Conservation (phyloP, 2,113 vertebrate genomes). For the Zootoca vivipara region DNA sequence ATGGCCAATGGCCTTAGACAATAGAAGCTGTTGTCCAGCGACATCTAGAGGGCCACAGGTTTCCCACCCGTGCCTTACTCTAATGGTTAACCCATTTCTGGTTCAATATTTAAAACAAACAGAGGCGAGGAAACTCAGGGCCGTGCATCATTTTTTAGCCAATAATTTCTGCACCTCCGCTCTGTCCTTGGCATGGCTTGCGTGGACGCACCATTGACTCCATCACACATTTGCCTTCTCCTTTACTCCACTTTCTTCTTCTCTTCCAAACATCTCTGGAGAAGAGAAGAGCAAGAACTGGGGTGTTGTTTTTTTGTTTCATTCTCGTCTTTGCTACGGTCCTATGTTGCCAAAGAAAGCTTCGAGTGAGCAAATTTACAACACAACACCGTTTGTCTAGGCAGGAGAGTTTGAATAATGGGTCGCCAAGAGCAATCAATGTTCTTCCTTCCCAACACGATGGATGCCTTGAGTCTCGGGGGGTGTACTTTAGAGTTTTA, state of each 20-base stretch:
- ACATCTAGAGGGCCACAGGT: too few species aligned
- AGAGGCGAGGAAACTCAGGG: neutral
- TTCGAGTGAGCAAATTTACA: neutral
- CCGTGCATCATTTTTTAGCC: neutral
- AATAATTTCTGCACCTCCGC: neutral
- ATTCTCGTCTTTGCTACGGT: neutral
- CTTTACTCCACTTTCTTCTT: neutral
- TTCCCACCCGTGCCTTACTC: neutral
- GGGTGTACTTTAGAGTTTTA: slow-evolving; percentile 29
- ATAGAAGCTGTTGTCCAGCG: too few species aligned
- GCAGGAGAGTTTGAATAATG: neutral
- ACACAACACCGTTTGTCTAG: neutral
- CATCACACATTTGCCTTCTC: neutral
- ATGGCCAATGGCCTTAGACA: too few species aligned
- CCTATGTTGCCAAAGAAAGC: neutral
- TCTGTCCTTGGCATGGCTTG: neutral
- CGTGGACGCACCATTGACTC: neutral
- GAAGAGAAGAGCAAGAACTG: neutral
- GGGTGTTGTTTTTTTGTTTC: neutral
- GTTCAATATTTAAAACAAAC: neutral
- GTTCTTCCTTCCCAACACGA: slow-evolving; percentile 46
- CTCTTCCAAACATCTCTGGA: slow-evolving; percentile 21
- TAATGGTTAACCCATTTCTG: neutral
- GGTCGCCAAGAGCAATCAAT: slow-evolving; percentile 46
- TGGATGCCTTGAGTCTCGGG: slow-evolving; percentile 14